A percentile compares a stretch with the other conserved stretches of the same genome.
These are phyloP conservation scores for Malurus alboscapulatus DNA, from an alignment of 2,113 vertebrate genomes.

Conservation along the genomic window DNA sequence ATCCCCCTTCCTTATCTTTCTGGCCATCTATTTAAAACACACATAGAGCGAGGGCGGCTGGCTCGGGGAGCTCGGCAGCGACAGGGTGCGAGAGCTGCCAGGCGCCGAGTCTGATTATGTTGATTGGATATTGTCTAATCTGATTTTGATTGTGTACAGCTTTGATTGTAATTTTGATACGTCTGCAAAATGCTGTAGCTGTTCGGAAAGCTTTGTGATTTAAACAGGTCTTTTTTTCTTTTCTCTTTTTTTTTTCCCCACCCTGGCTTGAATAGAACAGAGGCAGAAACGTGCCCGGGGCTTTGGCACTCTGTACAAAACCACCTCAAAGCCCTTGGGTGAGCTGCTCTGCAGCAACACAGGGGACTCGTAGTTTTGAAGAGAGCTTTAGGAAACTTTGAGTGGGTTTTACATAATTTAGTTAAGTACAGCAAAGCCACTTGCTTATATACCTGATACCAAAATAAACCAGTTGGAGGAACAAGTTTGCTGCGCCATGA, in stretches of 20 bases:
- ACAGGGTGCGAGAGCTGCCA: not conserved
- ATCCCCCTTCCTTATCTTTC: not conserved
- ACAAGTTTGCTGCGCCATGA: conserved; percentile 37
- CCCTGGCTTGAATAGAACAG: not conserved
- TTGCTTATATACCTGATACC: conserved; percentile 49
- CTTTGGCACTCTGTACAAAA: not conserved
- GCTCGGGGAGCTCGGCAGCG: not conserved
- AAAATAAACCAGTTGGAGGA: conserved; percentile 49
- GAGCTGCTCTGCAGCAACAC: conserved; percentile 1
- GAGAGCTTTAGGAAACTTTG: conserved; percentile 57
- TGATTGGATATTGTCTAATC: conserved; percentile 68
- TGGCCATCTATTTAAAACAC: not conserved
- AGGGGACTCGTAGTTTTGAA: conserved; percentile 7
- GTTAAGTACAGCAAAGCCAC: conserved; percentile 49
- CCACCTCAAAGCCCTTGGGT: conserved; percentile 17
- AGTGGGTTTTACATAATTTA: conserved; percentile 62
- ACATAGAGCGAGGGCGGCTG: not conserved
- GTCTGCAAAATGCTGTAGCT: conserved; percentile 33
- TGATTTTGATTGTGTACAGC: conserved; percentile 62
- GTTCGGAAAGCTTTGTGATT: conserved; percentile 39
- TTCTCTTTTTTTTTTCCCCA: too few relatives aligned
- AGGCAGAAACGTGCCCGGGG: not conserved
- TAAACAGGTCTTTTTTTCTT: not conserved
- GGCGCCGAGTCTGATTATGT: not conserved
- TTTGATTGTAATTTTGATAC: conserved; percentile 55